Evolutionary conservation across 2,113 vertebrate species (phyloP).

Genomic region (Sinocyclocheilus anophthalmus): DNA sequence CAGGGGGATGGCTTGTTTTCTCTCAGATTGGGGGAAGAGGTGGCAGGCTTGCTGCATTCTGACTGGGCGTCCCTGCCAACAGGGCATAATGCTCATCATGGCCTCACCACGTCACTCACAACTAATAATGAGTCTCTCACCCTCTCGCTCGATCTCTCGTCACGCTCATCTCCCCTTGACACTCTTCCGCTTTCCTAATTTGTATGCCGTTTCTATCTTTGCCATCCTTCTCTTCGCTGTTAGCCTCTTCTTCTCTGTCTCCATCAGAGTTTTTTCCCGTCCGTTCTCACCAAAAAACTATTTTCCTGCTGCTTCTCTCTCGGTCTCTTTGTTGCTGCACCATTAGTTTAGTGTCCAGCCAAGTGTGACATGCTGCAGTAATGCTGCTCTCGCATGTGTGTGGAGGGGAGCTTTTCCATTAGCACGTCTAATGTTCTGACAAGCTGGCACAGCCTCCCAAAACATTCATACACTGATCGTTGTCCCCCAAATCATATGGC

Average conservation of each 20-base stretch:
- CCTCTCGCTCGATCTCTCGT: conserved; percentile 20
- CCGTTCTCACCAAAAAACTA: conserved; percentile 55
- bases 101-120: conserved; percentile 57
- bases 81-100: conserved; percentile 60
- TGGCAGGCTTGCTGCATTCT: conserved; percentile 57
- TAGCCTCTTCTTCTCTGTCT: conserved; percentile 51
- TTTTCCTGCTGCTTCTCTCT: conserved; percentile 69
- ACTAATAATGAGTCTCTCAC: conserved; percentile 61
- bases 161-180: conserved; percentile 43
- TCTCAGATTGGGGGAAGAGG: conserved; percentile 51
- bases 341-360: conserved; percentile 98
- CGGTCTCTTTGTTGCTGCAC: conserved; percentile 77
- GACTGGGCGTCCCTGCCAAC: conserved; percentile 53
- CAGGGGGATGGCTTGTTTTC: conserved; percentile 64
- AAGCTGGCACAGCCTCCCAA: conserved; percentile 72
- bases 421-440: conserved; percentile 98
- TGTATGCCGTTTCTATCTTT: conserved; percentile 68
- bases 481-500: conserved; percentile 64
- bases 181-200: conserved; percentile 55
- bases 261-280: conserved; percentile 50
- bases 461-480: conserved; percentile 74
- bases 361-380: conserved; percentile 94
- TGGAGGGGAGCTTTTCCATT: conserved; percentile 98
- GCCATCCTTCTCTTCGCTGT: conserved; percentile 68
- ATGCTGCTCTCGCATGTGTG: conserved; percentile 75